Conservation (phyloP, 2,113 vertebrate species). For the Puffinus mauretanicus region DNA sequence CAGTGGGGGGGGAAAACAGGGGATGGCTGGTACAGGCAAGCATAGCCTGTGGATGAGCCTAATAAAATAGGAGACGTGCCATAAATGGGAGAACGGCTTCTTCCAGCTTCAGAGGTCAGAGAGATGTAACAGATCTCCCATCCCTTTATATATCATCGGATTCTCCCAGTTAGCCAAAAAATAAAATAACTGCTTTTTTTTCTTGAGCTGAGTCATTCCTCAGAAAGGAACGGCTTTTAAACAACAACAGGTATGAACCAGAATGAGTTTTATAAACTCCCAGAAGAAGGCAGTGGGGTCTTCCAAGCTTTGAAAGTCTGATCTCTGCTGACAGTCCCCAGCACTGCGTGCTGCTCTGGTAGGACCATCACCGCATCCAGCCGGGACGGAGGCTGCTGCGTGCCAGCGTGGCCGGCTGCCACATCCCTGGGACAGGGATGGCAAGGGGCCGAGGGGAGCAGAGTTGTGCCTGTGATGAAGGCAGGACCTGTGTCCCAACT, state of each 20-base stretch:
- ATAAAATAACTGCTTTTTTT: not conserved
- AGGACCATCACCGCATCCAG: not conserved
- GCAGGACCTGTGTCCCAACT: not conserved
- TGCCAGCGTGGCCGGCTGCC: not conserved
- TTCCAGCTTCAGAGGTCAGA: not conserved
- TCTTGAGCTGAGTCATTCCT: not conserved
- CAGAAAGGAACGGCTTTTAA: not conserved
- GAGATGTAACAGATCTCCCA: not conserved
- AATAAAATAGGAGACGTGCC: not conserved
- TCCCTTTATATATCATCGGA: not conserved
- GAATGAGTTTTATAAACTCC: not conserved
- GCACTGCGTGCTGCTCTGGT: accelerated
- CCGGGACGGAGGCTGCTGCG: accelerated
- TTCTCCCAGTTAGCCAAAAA: not conserved
- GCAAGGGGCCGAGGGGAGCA: not conserved
- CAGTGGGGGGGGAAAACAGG: not conserved
- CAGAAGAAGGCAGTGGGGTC: not conserved
- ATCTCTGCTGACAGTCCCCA: not conserved
- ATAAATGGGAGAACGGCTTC: not conserved
- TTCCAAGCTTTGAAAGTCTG: not conserved
- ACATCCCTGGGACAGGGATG: not conserved
- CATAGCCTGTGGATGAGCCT: not conserved
- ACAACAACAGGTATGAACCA: not conserved
- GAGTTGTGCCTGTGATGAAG: not conserved
- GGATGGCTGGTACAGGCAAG: not conserved